Base-by-base conservation (phyloP, 64 coral and sea anemone species). In the Montipora sp. region DNA sequence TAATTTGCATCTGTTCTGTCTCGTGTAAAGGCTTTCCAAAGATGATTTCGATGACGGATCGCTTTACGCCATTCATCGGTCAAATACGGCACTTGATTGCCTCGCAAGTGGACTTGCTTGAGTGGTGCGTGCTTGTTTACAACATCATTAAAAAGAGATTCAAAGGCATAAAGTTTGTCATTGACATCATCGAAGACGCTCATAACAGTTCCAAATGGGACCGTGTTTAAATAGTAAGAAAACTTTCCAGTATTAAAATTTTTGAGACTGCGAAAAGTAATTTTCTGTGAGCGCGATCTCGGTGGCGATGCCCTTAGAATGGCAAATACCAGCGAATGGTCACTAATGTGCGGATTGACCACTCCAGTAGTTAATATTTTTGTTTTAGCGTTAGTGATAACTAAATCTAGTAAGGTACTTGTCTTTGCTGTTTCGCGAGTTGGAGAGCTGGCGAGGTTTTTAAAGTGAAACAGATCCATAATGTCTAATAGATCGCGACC, bases 241-340 rank as follows among this genome's bases (percentile, higher is more conserved):
- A 53, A 53, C 51, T 53, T 53, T 53, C 51, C 51, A 53, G 51
- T 1, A 8, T 53, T 8, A 53, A 53, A 53, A 53, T 53, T 53
- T 53, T 53, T 53, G 51, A 53, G 53, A 53, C 19, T 75, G 73
- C 73, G 73, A 24, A 75, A 75, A 75, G 7, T 75, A 24, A 75
- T 27, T 75, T 23, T 43, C 73, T 75, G 73, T 23, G 73, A 75
- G 36, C 73, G 73, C 24, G 22, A 24, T 75, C 19, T 24, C 73
- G n/a, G 73, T 24, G 24, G 73, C 23, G 73, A 75, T 75, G 19
- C 24, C 73, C 92, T 94, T 51, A 82, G 49, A 49, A 87, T 67
- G 63, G 83, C 66, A 67, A 87, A 92, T 23, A 78, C 77, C 44
- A 93, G 68, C 5, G 51, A 80, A 80, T 93, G 92, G 88, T 88